Evolutionary conservation across 2,888 invertebrate genomes (phyloP).

Genomic region (Lutraria lutraria): DNA sequence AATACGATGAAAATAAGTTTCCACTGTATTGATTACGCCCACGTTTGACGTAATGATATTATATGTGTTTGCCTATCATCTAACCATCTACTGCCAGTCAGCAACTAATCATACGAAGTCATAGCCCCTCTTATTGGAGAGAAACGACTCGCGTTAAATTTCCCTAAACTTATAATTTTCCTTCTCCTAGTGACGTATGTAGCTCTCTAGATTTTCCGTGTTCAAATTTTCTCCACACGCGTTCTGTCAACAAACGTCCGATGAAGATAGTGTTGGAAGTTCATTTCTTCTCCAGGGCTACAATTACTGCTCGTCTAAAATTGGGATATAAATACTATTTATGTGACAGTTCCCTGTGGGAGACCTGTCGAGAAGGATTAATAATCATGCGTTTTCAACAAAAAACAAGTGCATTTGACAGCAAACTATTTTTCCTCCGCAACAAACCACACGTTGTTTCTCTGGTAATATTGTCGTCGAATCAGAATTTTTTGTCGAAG

Average conservation of each 20-base stretch:
- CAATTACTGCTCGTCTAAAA: not conserved
- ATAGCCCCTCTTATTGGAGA: not conserved
- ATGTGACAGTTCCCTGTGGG: conserved; percentile 8
- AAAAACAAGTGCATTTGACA: not conserved
- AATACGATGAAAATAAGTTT: not conserved
- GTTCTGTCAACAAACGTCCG: not conserved
- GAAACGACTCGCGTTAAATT: not conserved
- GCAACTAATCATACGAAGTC: not conserved
- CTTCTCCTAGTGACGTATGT: not conserved
- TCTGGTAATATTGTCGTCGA: not conserved
- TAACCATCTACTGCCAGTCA: not conserved
- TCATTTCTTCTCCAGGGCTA: not conserved
- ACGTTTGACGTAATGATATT: not conserved
- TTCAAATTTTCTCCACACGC: conserved; percentile 11
- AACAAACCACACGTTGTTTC: not conserved
- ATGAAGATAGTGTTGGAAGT: not conserved
- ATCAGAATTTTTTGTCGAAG: not conserved
- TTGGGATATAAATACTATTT: not conserved
- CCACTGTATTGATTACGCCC: conserved; percentile 1
- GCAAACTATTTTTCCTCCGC: not conserved
- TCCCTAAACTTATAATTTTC: not conserved
- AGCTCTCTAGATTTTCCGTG: not conserved
- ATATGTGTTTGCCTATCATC: not conserved
- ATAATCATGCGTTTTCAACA: not conserved
- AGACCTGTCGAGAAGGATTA: not conserved